Conservation (phyloP, 2,797 vertebrate species). For the Nyctibius grandis region DNA sequence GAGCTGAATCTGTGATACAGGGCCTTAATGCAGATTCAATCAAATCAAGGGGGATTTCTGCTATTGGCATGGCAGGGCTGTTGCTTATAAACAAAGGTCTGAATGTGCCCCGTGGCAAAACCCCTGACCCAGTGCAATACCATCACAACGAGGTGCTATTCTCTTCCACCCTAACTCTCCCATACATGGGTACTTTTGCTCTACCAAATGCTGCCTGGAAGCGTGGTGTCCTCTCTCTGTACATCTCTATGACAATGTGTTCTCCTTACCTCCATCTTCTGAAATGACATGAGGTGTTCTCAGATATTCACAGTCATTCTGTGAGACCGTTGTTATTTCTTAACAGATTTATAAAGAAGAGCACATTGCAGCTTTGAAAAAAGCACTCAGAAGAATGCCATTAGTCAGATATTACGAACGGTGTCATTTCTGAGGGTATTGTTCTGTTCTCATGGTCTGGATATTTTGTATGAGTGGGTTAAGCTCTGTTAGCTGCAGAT, state of each 20-base stretch:
- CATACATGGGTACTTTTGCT: accelerated
- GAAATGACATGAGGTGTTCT: not conserved
- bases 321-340: not conserved
- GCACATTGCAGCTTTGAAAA: not conserved
- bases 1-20: not conserved
- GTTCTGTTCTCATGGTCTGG: not conserved
- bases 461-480: not conserved
- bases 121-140: not conserved
- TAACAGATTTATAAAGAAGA: not conserved
- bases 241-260: not conserved
- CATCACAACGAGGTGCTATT: not conserved
- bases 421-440: not conserved
- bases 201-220: not conserved
- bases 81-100: not conserved
- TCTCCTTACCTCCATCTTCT: not conserved
- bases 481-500: not conserved
- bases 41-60: not conserved
- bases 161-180: not conserved
- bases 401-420: not conserved
- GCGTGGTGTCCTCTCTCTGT: accelerated
- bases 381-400: not conserved
- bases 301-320: not conserved
- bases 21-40: not conserved
- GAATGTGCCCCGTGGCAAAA: not conserved
- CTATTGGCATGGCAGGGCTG: not conserved